Conservation (phyloP, 1,140 invertebrate species). For the Idris sp. region DNA sequence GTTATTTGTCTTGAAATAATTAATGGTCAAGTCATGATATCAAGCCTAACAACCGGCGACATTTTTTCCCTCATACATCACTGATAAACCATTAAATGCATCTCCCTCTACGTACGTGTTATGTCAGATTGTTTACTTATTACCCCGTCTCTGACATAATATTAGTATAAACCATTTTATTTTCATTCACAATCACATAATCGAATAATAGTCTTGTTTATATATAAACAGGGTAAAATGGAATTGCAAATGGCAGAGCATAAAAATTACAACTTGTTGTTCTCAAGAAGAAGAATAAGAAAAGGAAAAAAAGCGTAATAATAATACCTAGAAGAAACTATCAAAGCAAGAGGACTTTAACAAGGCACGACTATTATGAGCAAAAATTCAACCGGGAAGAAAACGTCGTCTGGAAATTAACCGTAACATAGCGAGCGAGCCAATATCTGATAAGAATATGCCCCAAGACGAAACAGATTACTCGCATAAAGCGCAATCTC, state of each 20-base stretch:
- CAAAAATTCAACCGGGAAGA: constrained; percentile 42
- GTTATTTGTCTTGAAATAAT: too few relatives aligned
- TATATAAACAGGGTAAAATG: constrained; percentile 14
- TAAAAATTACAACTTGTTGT: too few relatives aligned
- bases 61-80: constrained; percentile 13
- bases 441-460: constrained; percentile 47
- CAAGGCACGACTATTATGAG: too few relatives aligned
- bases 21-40: too few relatives aligned
- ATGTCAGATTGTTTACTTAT: constrained; percentile 41
- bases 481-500: constrained; percentile 51
- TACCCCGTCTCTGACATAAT: constrained; percentile 36
- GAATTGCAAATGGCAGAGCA: too few relatives aligned
- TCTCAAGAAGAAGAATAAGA: too few relatives aligned
- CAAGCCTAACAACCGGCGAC: too few relatives aligned
- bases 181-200: not conserved
- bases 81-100: constrained; percentile 3
- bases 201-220: constrained; percentile 28
- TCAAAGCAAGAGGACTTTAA: too few relatives aligned
- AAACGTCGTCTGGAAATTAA: constrained; percentile 37
- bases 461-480: constrained; percentile 55
- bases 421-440: constrained; percentile 21
- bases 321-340: too few relatives aligned
- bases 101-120: constrained; percentile 9
- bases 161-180: constrained; percentile 24
- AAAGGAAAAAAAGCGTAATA: too few relatives aligned